Base-by-base conservation (phyloP, 1,140 invertebrate species). In the Wasmannia auropunctata region DNA sequence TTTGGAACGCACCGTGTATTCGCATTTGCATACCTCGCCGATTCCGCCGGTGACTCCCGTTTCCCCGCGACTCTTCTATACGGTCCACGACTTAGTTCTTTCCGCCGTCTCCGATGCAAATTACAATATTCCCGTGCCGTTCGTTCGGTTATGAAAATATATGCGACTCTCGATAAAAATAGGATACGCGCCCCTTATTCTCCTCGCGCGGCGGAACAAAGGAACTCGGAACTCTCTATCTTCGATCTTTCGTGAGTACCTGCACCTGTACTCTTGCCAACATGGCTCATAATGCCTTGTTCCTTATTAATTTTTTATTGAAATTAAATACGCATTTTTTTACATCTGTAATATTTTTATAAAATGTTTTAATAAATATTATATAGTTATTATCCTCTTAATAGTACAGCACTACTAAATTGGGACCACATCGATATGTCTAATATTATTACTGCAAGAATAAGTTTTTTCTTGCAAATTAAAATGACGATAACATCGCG, bases 91-190 rank as follows among this genome's bases (percentile, higher is more conserved):
- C 92, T 94, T 93, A 93, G 89, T 93, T 94, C 93, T 94, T 94
- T 93, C 90, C 87, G 87, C 91, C 94, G 92, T 94, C 92, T 93
- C 86, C 89, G 74, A 95, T 95, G 94, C 93, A 95, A 94, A 95
- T 95, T 95, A 94, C 94, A 95, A 95, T 95, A 95, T 95, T 95
- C 92, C 94, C 92, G 89, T 87, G 91, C 86, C 88, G 83, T 91
- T 94, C 92, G 90, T 92, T 93, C 90, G 92, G 91, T 93, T 93
- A 92, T 91, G 93, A 95, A 94, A 94, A 95, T 95, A 92, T 95
- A 95, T 93, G 93, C 91, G 91, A 89, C 87, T 92, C 65, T 86
- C 87, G 91, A 94, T 94, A 90, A 93, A 94, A 95, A 93, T 93
- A 93, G 89, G 89, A 92, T 67, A 67, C 40, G 40, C 76, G 10